Percentiles rank a stretch among this genome's conserved stretches.
Conservation (phyloP, 2,888 invertebrate genomes). For the Hypsopygia costalis region DNA sequence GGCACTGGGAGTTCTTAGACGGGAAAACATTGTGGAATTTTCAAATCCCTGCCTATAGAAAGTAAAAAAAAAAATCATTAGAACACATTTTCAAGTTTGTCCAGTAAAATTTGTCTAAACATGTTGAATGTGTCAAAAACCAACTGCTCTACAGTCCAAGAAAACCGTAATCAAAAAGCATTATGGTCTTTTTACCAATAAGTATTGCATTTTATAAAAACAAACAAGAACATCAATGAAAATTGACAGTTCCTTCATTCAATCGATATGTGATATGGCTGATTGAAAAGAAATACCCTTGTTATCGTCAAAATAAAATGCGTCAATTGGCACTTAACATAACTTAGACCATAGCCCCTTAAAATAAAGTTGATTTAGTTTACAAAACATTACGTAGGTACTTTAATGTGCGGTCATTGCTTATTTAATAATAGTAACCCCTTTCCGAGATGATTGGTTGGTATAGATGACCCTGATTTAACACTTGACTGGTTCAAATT, state of each 20-base stretch:
- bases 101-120: too few species aligned
- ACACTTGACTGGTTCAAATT: slow-evolving; percentile 57
- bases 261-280: slow-evolving; percentile 44
- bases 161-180: too few species aligned
- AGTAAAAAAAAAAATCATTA: too few species aligned
- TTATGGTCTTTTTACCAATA: too few species aligned
- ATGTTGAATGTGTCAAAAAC: too few species aligned
- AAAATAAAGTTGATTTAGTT: slow-evolving; percentile 1
- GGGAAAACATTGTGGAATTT: too few species aligned
- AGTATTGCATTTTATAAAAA: slow-evolving; percentile 9
- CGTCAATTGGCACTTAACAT: slow-evolving; percentile 8
- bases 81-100: too few species aligned
- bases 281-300: slow-evolving; percentile 47
- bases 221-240: slow-evolving; percentile 47
- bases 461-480: slow-evolving; percentile 46
- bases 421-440: slow-evolving; percentile 16
- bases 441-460: slow-evolving; percentile 29
- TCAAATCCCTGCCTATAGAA: too few species aligned
- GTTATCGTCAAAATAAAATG: slow-evolving; percentile 27
- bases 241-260: slow-evolving; percentile 54
- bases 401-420: slow-evolving; percentile 29
- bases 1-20: too few species aligned
- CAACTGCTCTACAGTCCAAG: too few species aligned
- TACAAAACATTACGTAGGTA: background rate
- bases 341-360: background rate